phyloP scores from a whole-genome alignment of 1,140 invertebrate species.

The Probaryconus sp. region DNA sequence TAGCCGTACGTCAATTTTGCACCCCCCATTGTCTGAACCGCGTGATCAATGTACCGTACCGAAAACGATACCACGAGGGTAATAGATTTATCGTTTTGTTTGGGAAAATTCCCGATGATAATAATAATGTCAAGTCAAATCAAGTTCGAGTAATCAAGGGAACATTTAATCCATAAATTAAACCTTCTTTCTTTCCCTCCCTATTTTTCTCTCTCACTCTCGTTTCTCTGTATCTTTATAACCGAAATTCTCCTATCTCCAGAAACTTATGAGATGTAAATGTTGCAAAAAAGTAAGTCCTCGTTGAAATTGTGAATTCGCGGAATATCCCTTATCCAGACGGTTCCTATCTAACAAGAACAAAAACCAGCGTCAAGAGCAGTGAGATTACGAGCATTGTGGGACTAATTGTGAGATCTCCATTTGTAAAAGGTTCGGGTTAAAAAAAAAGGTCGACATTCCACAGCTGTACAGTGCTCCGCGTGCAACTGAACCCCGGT shows the following conservation, averaged over 20 bases:
- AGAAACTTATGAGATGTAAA: conserved; percentile 2
- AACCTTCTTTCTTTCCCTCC: no score
- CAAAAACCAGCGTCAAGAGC: conserved; percentile 21
- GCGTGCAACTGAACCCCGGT: conserved; percentile 1
- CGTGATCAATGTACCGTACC: conserved; percentile 41
- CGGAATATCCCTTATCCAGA: conserved; percentile 14
- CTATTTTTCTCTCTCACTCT: no score
- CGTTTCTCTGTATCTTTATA: no score
- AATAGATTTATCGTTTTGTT: conserved; percentile 52
- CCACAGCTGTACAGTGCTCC: conserved; percentile 7
- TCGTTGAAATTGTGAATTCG: conserved; percentile 14
- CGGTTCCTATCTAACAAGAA: conserved; percentile 31
- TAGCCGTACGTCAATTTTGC: conserved; percentile 52
- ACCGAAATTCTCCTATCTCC: no score
- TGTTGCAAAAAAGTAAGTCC: conserved; percentile 7
- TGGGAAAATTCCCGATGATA: conserved; percentile 40
- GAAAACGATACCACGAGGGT: conserved; percentile 28
- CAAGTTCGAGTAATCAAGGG: no score
- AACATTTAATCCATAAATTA: no score
- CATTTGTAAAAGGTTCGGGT: conserved; percentile 38
- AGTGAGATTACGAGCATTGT: conserved; percentile 46
- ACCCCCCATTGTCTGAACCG: conserved; percentile 39
- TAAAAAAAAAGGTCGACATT: conserved; percentile 34
- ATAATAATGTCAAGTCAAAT: no score
- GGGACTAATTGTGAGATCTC: conserved; percentile 52